A percentile compares a stretch with the other conserved stretches of the same genome.
Evolutionary conservation across 2,888 invertebrate species (phyloP).

Genomic region (Ectobius pallidus): DNA sequence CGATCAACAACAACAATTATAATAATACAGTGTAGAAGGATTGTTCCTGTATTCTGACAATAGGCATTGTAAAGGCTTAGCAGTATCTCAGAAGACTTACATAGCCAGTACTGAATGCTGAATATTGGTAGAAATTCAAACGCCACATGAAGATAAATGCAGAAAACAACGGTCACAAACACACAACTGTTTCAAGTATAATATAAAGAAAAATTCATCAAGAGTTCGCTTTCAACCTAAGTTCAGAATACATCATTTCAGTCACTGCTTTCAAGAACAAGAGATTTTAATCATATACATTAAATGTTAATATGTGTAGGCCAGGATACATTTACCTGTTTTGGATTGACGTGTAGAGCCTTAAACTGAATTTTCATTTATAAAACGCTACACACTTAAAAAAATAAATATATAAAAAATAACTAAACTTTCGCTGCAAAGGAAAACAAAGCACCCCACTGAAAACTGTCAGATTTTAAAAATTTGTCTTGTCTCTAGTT

Average conservation of each 20-base stretch:
- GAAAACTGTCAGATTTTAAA: background rate
- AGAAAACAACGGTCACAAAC: background rate
- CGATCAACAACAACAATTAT: slow-evolving; percentile 27
- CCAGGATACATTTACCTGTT: background rate
- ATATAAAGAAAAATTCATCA: background rate
- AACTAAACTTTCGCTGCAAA: background rate
- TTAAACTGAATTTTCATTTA: too few relatives aligned
- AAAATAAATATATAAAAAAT: background rate
- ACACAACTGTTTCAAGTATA: background rate
- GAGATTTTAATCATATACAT: too few relatives aligned
- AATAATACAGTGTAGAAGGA: slow-evolving; percentile 22
- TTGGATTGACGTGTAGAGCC: background rate
- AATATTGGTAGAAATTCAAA: background rate
- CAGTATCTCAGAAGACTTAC: background rate
- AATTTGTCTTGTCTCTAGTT: slow-evolving; percentile 25
- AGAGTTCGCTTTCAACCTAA: too few relatives aligned
- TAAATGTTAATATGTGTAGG: background rate
- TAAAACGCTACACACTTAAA: too few relatives aligned
- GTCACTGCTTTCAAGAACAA: too few relatives aligned
- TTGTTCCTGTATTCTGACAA: background rate
- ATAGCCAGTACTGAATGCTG: background rate
- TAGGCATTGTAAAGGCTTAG: slow-evolving; percentile 17
- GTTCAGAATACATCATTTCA: too few relatives aligned
- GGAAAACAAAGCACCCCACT: slow-evolving; percentile 9
- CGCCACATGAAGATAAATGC: background rate